These are phyloP conservation scores for Lota lota DNA, from an alignment of 2,113 vertebrate genomes.

Conservation along the genomic window DNA sequence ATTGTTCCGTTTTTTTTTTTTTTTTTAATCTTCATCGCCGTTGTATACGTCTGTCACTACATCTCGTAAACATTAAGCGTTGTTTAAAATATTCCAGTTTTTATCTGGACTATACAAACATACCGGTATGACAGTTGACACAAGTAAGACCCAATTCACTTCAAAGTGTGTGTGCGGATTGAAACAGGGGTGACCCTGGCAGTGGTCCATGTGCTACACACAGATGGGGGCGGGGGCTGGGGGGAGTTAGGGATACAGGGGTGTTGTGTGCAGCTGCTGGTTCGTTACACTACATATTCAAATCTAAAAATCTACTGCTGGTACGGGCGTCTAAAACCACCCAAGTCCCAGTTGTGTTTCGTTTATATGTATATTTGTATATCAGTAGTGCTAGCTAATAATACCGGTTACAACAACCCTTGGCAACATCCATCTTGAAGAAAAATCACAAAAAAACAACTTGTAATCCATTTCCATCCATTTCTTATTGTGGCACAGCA, in stretches of 20 bases:
- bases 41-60: constrained; percentile 21
- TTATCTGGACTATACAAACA: constrained; percentile 69
- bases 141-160: constrained; percentile 46
- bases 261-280: constrained; percentile 66
- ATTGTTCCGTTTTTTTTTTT: constrained; percentile 49
- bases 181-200: constrained; percentile 62
- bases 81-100: constrained; percentile 63
- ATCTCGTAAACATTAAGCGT: constrained; percentile 66
- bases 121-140: constrained; percentile 61
- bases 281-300: constrained; percentile 41
- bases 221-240: neutral
- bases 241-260: neutral
- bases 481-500: constrained; percentile 57
- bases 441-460: neutral
- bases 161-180: constrained; percentile 47
- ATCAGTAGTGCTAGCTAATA: constrained; percentile 62
- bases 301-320: constrained; percentile 48
- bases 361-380: constrained; percentile 2
- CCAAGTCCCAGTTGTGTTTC: constrained; percentile 32
- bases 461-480: constrained; percentile 14
- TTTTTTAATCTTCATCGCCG: constrained; percentile 33
- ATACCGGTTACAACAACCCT: constrained; percentile 56
- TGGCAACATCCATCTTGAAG: constrained; percentile 60
- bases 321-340: constrained; percentile 33
- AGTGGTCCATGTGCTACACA: constrained; percentile 63